These are phyloP conservation scores for Odontamblyopus lacepedii DNA, from an alignment of 2,797 vertebrate species.

Conservation along the genomic window DNA sequence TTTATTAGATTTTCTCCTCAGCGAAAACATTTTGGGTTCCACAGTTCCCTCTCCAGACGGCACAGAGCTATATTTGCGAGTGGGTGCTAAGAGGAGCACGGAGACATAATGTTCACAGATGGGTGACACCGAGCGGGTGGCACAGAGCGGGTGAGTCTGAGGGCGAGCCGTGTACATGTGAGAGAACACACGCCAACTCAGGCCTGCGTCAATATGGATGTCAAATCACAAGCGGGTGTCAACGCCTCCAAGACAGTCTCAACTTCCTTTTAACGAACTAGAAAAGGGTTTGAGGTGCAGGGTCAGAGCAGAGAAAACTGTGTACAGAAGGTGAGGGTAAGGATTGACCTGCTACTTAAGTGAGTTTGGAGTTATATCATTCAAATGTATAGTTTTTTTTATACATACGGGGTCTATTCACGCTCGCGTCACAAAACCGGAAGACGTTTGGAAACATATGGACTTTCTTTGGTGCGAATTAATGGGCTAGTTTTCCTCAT, in stretches of 20 bases:
- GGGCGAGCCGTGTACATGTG: slow-evolving; percentile 39
- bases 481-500: too few relatives aligned
- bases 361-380: too few relatives aligned
- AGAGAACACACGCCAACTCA: slow-evolving; percentile 17
- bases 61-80: slow-evolving; percentile 2
- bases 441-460: too few relatives aligned
- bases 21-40: not conserved
- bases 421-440: too few relatives aligned
- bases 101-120: slow-evolving; percentile 36
- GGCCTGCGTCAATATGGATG: slow-evolving; percentile 35
- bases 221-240: slow-evolving; percentile 29
- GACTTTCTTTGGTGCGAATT: too few relatives aligned
- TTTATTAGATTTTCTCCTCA: not conserved
- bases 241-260: slow-evolving; percentile 61
- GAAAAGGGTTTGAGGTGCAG: slow-evolving; percentile 28
- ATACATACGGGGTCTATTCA: too few relatives aligned
- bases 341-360: too few relatives aligned
- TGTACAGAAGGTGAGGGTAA: not conserved
- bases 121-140: slow-evolving; percentile 27
- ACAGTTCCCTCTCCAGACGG: not conserved
- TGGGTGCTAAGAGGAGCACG: slow-evolving; percentile 19
- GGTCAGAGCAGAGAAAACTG: not conserved
- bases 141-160: slow-evolving; percentile 18
- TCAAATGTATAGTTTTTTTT: too few relatives aligned
- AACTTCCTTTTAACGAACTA: slow-evolving; percentile 61